Conservation (phyloP, 2,888 invertebrate species). For the Xylota sylvarum region DNA sequence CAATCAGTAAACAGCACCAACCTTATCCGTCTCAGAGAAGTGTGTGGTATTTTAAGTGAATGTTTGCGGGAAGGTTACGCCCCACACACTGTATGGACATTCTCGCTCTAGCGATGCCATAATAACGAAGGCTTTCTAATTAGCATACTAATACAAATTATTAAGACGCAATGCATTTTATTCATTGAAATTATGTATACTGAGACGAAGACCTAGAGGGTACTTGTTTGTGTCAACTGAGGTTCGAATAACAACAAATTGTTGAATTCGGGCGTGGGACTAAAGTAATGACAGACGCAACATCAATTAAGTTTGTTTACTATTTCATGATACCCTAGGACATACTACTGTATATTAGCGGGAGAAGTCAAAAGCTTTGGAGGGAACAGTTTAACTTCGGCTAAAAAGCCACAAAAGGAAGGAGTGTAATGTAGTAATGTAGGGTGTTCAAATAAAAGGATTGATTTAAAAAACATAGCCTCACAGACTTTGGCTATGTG, state of each 20-base stretch:
- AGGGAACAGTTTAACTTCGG: too few relatives aligned
- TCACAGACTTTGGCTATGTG: too few relatives aligned
- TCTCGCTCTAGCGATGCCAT: constrained; percentile 13
- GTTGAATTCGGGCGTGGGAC: constrained; percentile 53
- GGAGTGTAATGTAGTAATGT: too few relatives aligned
- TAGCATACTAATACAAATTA: constrained; percentile 45
- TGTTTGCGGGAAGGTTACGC: constrained; percentile 44
- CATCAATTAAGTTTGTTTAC: constrained; percentile 54
- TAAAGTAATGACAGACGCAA: constrained; percentile 33
- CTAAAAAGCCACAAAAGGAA: too few relatives aligned
- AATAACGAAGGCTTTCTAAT: constrained; percentile 39
- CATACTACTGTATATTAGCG: too few relatives aligned
- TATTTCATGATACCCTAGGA: neutral
- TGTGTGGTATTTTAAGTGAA: constrained; percentile 23
- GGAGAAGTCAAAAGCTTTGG: too few relatives aligned
- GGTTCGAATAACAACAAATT: constrained; percentile 53
- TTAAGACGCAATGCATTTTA: constrained; percentile 21
- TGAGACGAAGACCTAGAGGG: constrained; percentile 7
- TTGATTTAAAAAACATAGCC: too few relatives aligned
- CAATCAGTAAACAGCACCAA: constrained; percentile 26
- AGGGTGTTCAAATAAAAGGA: too few relatives aligned
- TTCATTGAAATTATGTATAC: constrained; percentile 8
- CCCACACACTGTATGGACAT: constrained; percentile 43
- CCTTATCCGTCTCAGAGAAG: constrained; percentile 22
- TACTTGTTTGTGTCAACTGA: constrained; percentile 61